Percentiles rank a stretch among this genome's conserved stretches.
Conservation (phyloP, 2,113 vertebrate genomes). For the Pteruthius melanotis region DNA sequence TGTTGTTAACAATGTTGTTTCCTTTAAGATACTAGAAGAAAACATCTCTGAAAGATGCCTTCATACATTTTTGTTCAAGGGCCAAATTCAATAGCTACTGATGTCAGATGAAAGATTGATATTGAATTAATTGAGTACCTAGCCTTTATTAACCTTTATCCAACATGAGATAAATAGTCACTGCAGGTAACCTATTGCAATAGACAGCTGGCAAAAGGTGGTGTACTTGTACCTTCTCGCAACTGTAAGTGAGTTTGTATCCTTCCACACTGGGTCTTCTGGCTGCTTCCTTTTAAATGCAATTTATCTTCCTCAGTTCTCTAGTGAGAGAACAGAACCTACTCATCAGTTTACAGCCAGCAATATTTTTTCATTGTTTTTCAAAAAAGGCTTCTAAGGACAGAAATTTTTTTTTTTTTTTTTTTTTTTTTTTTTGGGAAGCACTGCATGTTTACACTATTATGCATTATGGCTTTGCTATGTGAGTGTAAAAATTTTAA, state of each 20-base stretch:
- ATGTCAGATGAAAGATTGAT: neutral
- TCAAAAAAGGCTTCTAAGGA: slow-evolving; percentile 65
- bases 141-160: slow-evolving; percentile 1
- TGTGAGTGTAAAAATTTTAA: slow-evolving; percentile 30
- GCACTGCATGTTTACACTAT: slow-evolving; percentile 54
- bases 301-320: slow-evolving; percentile 69
- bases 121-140: neutral
- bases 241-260: neutral
- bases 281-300: slow-evolving; percentile 23
- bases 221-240: neutral
- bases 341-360: slow-evolving; percentile 66
- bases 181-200: neutral
- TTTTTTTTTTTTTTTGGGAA: slow-evolving; percentile 69
- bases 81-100: neutral
- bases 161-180: neutral
- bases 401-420: slow-evolving; percentile 31
- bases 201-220: neutral
- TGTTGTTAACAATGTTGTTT: neutral
- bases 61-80: neutral
- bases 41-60: neutral
- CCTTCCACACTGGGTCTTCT: neutral
- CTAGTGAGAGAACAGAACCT: slow-evolving; percentile 56
- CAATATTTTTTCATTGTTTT: slow-evolving; percentile 66
- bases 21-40: neutral
- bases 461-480: slow-evolving; percentile 61